Evolutionary conservation across 2,888 invertebrate species (phyloP).

Genomic region (Heteromurus nitidus): DNA sequence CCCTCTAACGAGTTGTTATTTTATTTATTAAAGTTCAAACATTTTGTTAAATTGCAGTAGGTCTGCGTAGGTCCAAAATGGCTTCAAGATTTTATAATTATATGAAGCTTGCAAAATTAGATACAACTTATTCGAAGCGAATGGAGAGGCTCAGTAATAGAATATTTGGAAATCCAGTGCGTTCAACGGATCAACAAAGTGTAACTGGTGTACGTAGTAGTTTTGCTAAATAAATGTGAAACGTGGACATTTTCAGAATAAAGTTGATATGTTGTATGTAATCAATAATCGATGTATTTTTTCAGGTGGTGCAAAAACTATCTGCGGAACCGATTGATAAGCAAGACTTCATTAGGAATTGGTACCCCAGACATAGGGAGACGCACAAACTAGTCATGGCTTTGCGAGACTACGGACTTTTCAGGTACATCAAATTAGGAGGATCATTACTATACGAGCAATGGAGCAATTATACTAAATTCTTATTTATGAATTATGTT

Average conservation of each 20-base stretch:
- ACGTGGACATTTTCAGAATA: neutral
- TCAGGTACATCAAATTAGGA: slow-evolving; percentile 43
- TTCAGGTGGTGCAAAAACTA: slow-evolving; percentile 50
- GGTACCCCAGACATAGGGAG: slow-evolving; percentile 66
- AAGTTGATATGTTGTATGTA: neutral
- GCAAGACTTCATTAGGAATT: slow-evolving; percentile 53
- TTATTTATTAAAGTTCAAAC: neutral
- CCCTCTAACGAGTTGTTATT: neutral
- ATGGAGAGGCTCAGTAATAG: slow-evolving; percentile 62
- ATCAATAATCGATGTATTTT: neutral
- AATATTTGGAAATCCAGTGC: slow-evolving; percentile 63
- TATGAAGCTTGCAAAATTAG: slow-evolving; percentile 50
- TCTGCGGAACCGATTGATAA: slow-evolving; percentile 57
- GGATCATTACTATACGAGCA: neutral
- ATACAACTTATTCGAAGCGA: slow-evolving; percentile 56
- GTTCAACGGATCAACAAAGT: slow-evolving; percentile 35
- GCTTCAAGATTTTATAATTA: slow-evolving; percentile 57
- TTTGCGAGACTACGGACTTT: slow-evolving; percentile 65
- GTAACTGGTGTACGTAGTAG: slow-evolving; percentile 12
- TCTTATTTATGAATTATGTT: too few relatives aligned
- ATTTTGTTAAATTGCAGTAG: neutral
- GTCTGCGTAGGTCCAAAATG: neutral
- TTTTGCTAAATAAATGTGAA: neutral
- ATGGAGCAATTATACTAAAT: too few relatives aligned
- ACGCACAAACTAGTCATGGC: slow-evolving; percentile 64